A percentile compares a stretch with the other conserved stretches of the same genome.
Evolutionary conservation across 2,797 vertebrate genomes (phyloP).

Genomic region (Phataginus tricuspis): DNA sequence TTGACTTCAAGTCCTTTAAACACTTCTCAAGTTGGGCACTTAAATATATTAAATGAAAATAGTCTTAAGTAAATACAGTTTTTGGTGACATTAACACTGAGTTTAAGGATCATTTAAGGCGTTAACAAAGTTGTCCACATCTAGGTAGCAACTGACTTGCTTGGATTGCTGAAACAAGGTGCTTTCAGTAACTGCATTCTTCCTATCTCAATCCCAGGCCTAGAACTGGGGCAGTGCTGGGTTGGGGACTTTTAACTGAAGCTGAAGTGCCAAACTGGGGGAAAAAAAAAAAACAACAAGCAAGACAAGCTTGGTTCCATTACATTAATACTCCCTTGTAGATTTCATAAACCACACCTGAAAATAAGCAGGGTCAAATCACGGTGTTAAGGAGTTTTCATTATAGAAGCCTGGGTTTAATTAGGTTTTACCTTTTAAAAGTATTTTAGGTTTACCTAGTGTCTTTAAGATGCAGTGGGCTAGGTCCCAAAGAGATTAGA

Average conservation of each 20-base stretch:
- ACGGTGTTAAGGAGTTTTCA: constrained; percentile 50
- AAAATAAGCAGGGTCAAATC: neutral
- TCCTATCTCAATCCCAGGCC: neutral
- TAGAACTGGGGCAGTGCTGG: neutral
- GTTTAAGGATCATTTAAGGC: neutral
- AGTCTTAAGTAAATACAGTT: constrained; percentile 30
- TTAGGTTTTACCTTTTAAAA: constrained; percentile 15
- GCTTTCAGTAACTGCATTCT: neutral
- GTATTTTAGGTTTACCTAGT: constrained; percentile 25
- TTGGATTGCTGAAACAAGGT: neutral
- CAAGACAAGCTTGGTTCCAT: neutral
- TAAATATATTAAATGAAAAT: constrained; percentile 36
- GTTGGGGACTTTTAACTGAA: neutral
- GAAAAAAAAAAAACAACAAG: neutral
- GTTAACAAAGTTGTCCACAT: neutral
- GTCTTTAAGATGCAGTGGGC: neutral
- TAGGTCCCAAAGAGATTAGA: constrained; percentile 40
- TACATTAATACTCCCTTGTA: neutral
- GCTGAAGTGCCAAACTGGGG: neutral
- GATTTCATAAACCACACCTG: constrained; percentile 8
- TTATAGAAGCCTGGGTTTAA: neutral
- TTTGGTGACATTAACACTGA: constrained; percentile 34
- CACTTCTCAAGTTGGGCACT: neutral
- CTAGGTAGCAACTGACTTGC: neutral
- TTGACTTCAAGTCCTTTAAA: constrained; percentile 56